phyloP scores from a whole-genome alignment of 2,113 vertebrate genomes.

The Jacana jacana region DNA sequence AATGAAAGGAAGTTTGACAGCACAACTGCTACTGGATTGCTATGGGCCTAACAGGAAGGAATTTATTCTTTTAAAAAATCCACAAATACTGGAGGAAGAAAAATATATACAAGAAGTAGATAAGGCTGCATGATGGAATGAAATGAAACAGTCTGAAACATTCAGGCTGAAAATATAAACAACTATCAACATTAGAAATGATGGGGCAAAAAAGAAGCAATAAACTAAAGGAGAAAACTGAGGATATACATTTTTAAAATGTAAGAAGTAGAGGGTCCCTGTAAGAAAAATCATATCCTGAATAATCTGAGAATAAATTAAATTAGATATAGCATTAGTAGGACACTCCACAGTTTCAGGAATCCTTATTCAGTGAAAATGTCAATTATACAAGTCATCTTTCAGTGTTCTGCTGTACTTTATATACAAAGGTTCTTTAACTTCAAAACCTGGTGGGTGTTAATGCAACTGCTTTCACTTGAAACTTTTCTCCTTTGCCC shows the following conservation, averaged over 20 bases:
- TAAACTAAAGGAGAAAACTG: not conserved
- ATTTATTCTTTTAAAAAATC: not conserved
- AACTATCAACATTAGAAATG: not conserved
- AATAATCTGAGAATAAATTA: constrained; percentile 3
- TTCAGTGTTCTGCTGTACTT: not conserved
- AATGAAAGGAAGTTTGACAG: not conserved
- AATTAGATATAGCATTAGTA: not conserved
- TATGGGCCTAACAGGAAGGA: not conserved
- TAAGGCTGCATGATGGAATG: not conserved
- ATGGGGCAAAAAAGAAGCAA: not conserved
- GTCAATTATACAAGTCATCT: constrained; percentile 47
- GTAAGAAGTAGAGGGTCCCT: not conserved
- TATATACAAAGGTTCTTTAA: constrained; percentile 30
- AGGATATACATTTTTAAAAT: not conserved
- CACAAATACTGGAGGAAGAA: not conserved
- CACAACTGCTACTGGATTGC: not conserved
- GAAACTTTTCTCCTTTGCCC: constrained; percentile 45
- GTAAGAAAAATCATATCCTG: not conserved
- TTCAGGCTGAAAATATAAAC: not conserved
- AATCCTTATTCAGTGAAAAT: constrained; percentile 34
- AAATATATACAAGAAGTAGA: not conserved
- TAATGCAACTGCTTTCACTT: constrained; percentile 14
- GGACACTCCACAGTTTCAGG: not conserved
- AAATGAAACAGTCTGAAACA: not conserved
- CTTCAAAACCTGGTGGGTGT: constrained; percentile 47